phyloP scores from a whole-genome alignment of 2,888 invertebrate genomes.

The Nomada fabriciana region DNA sequence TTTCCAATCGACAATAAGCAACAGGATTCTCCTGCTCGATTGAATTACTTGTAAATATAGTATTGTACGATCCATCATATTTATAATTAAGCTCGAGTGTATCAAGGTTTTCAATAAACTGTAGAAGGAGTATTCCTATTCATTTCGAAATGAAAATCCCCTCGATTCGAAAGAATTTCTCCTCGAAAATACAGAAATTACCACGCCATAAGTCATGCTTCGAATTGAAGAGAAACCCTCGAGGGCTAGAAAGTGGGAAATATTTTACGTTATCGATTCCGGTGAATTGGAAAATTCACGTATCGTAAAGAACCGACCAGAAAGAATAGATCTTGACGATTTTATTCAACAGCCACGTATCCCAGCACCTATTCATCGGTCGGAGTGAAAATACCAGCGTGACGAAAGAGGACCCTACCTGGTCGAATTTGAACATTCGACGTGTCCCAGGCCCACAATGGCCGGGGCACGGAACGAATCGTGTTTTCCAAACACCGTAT shows the following conservation, averaged over 20 bases:
- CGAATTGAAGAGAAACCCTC: neutral
- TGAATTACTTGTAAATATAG: conserved; percentile 81
- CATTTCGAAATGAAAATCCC: neutral
- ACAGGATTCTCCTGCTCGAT: conserved; percentile 65
- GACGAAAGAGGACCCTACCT: conserved; percentile 68
- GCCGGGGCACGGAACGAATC: conserved; percentile 73
- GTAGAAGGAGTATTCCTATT: conserved; percentile 56
- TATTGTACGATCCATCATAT: conserved; percentile 76
- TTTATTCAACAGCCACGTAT: conserved; percentile 7
- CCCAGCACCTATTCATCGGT: neutral
- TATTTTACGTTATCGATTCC: neutral
- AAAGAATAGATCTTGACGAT: conserved; percentile 16
- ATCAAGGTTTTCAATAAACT: conserved; percentile 81
- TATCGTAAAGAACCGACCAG: neutral
- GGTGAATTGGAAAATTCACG: neutral
- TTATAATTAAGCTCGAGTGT: conserved; percentile 78
- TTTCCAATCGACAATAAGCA: conserved; percentile 39
- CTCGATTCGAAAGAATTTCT: neutral
- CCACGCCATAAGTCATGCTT: neutral
- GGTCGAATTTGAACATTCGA: conserved; percentile 69
- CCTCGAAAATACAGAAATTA: neutral
- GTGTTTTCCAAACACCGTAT: conserved; percentile 74
- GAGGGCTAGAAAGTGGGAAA: neutral
- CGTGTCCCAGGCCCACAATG: conserved; percentile 52
- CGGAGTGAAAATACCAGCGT: conserved; percentile 50